Conservation (phyloP, 1,140 invertebrate genomes). For the Aphaenogaster ashmeadi region DNA sequence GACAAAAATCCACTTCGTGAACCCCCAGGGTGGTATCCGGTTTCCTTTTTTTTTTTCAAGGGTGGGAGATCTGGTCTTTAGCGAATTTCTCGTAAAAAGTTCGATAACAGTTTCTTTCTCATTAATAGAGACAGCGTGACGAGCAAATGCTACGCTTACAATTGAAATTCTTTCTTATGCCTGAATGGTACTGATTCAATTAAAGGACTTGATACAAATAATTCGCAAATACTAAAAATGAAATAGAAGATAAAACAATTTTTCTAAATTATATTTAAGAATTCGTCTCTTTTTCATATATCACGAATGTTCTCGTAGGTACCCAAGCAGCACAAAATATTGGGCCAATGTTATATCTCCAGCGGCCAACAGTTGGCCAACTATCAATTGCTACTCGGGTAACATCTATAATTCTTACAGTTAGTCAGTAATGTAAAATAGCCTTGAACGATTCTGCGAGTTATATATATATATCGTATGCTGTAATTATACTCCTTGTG, state of each 20-base stretch:
- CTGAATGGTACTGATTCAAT: not conserved
- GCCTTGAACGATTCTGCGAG: not conserved
- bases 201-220: not conserved
- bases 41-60: not conserved
- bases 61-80: not conserved
- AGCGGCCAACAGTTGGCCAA: too few relatives aligned
- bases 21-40: not conserved
- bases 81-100: slow-evolving; percentile 10
- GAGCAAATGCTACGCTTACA: not conserved
- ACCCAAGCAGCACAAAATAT: too few relatives aligned
- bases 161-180: not conserved
- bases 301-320: not conserved
- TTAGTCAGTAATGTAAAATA: not conserved
- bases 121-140: not conserved
- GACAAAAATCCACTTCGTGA: slow-evolving; percentile 36
- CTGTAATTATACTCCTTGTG: too few relatives aligned
- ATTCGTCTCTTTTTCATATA: not conserved
- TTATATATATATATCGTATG: not conserved
- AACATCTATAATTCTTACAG: not conserved
- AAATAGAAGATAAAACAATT: not conserved
- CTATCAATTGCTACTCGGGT: too few relatives aligned
- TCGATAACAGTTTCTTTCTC: not conserved
- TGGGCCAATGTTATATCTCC: too few relatives aligned
- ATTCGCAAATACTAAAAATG: not conserved
- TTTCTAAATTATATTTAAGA: slow-evolving; percentile 3